phyloP scores from a whole-genome alignment of 2,113 vertebrate species.

The Pituophis catenifer region DNA sequence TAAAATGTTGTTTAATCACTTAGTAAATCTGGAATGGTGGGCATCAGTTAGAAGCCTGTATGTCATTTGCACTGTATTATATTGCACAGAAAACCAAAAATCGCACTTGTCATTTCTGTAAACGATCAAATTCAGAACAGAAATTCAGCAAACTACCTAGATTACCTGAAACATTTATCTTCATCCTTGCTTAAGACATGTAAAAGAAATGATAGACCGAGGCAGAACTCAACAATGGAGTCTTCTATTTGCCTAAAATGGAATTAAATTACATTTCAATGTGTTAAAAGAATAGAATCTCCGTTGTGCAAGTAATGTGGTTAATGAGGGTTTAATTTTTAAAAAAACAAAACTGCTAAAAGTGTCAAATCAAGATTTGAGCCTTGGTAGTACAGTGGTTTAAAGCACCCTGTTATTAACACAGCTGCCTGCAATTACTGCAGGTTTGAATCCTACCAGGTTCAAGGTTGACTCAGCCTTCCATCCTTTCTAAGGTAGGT shows the following conservation, averaged over 20 bases:
- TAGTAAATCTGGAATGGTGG: neutral
- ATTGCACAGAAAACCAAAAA: neutral
- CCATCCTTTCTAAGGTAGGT: no score
- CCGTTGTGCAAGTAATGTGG: neutral
- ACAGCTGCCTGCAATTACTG: no score
- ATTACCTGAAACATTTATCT: neutral
- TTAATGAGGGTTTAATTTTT: neutral
- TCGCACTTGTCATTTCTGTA: neutral
- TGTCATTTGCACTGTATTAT: neutral
- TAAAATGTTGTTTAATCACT: neutral
- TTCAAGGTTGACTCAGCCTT: no score
- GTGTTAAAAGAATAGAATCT: neutral
- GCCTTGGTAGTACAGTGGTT: no score
- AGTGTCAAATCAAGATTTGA: neutral
- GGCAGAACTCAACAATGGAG: neutral
- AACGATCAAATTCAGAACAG: neutral
- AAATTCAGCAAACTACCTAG: neutral
- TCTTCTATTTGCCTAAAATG: neutral
- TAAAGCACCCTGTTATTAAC: no score
- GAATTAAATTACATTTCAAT: conserved; percentile 13
- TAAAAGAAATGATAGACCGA: neutral
- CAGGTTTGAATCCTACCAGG: no score
- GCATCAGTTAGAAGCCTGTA: neutral
- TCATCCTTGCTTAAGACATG: neutral
- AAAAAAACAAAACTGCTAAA: neutral